Evolutionary conservation across 2,113 vertebrate genomes (phyloP).

Genomic region (Cepphus grylle): DNA sequence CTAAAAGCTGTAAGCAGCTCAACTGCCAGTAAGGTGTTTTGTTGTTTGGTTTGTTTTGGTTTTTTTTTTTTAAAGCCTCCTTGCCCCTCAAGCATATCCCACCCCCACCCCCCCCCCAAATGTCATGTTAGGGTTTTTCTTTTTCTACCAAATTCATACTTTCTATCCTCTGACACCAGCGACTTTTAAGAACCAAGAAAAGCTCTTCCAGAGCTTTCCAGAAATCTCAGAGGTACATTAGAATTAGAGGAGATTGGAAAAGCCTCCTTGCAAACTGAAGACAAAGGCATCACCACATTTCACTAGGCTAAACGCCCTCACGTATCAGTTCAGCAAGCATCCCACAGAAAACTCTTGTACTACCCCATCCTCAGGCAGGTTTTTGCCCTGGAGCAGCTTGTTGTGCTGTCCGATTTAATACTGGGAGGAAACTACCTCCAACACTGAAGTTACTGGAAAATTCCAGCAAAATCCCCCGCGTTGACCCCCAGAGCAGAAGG

Average conservation of each 20-base stretch:
- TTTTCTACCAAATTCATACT: neutral
- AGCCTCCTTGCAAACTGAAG: neutral
- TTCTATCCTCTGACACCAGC: neutral
- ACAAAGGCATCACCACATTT: neutral
- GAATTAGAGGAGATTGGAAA: neutral
- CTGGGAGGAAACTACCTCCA: neutral
- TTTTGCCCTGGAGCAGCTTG: neutral
- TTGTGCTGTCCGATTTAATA: neutral
- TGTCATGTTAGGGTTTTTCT: neutral
- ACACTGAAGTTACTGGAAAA: constrained; percentile 6
- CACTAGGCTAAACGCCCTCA: neutral
- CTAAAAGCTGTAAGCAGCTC: neutral
- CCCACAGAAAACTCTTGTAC: neutral
- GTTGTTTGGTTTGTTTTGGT: neutral
- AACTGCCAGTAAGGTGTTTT: neutral
- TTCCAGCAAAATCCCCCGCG: neutral
- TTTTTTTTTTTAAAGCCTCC: neutral
- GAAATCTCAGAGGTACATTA: neutral
- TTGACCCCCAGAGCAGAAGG: neutral
- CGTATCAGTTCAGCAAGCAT: neutral
- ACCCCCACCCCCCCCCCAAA: neutral
- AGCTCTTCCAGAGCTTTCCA: neutral
- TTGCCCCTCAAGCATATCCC: neutral
- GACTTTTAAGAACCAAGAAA: neutral
- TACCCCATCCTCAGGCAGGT: neutral